phyloP scores from a whole-genome alignment of 2,797 vertebrate genomes.

The Botia almorhae region DNA sequence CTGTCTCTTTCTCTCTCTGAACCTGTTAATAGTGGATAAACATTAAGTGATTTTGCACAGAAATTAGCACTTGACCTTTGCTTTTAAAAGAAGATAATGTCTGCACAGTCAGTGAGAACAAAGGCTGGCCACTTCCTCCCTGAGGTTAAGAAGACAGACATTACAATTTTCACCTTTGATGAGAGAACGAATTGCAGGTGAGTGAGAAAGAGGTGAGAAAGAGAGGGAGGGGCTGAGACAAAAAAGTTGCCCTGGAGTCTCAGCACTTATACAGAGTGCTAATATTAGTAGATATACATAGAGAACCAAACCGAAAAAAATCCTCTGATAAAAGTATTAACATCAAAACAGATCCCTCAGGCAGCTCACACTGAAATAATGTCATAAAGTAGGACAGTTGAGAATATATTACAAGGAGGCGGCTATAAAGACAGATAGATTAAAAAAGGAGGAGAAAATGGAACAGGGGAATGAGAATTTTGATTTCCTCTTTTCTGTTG shows the following conservation, averaged over 20 bases:
- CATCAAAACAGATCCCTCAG: constrained; percentile 49
- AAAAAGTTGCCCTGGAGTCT: constrained; percentile 18
- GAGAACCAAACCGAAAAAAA: constrained; percentile 40
- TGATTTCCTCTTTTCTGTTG: constrained; percentile 68
- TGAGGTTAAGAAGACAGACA: constrained; percentile 58
- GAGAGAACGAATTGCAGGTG: constrained; percentile 32
- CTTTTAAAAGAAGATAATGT: constrained; percentile 67
- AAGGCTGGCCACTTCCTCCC: constrained; percentile 71
- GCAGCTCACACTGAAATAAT: constrained; percentile 40
- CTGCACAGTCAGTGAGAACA: constrained; percentile 56
- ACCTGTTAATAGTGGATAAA: constrained; percentile 72
- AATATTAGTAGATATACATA: constrained; percentile 32
- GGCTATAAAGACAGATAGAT: constrained; percentile 41
- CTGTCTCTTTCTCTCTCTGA: constrained; percentile 41
- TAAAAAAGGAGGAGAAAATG: constrained; percentile 42
- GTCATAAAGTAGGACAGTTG: constrained; percentile 39
- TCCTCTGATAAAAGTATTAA: constrained; percentile 52
- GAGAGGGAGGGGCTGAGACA: constrained; percentile 6
- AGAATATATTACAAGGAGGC: constrained; percentile 45
- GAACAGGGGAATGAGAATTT: constrained; percentile 50
- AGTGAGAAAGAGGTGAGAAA: constrained; percentile 49
- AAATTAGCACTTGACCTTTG: constrained; percentile 72
- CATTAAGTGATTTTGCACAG: constrained; percentile 70
- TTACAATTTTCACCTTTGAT: constrained; percentile 57
- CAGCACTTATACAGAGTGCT: constrained; percentile 10